phyloP scores from a whole-genome alignment of 2,797 vertebrate species.

The Peromyscus attwateri region DNA sequence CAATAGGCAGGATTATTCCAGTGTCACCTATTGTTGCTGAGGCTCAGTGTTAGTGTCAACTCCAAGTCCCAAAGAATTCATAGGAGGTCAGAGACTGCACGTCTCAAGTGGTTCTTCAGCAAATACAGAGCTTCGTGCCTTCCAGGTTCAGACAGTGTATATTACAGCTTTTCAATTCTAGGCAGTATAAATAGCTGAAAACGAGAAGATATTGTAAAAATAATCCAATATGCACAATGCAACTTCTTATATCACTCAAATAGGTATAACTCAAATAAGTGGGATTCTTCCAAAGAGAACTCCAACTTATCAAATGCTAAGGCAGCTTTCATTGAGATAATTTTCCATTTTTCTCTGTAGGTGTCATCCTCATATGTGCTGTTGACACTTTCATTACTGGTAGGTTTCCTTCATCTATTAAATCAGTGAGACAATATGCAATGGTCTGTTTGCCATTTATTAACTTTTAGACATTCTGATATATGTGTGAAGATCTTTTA shows the following conservation, averaged over 20 bases:
- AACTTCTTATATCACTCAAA: not conserved
- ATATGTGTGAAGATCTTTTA: not conserved
- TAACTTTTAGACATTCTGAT: slow-evolving; percentile 10
- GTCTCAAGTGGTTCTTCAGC: not conserved
- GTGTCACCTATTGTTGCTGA: not conserved
- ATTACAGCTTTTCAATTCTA: not conserved
- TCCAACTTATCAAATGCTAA: not conserved
- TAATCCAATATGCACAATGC: not conserved
- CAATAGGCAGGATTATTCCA: not conserved
- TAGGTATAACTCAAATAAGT: not conserved
- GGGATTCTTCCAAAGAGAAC: not conserved
- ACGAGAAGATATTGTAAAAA: not conserved
- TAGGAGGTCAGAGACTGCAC: not conserved
- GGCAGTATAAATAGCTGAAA: not conserved
- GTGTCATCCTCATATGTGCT: not conserved
- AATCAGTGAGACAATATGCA: not conserved
- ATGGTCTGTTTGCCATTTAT: not conserved
- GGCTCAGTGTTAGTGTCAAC: not conserved
- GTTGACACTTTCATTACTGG: not conserved
- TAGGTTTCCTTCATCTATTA: not conserved
- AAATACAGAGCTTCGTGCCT: not conserved
- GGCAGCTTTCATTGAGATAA: not conserved
- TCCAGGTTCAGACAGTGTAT: not conserved
- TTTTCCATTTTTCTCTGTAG: not conserved
- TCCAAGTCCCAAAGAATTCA: not conserved